Conservation (phyloP, 2,797 vertebrate species). For the Anisognathus igniventris region DNA sequence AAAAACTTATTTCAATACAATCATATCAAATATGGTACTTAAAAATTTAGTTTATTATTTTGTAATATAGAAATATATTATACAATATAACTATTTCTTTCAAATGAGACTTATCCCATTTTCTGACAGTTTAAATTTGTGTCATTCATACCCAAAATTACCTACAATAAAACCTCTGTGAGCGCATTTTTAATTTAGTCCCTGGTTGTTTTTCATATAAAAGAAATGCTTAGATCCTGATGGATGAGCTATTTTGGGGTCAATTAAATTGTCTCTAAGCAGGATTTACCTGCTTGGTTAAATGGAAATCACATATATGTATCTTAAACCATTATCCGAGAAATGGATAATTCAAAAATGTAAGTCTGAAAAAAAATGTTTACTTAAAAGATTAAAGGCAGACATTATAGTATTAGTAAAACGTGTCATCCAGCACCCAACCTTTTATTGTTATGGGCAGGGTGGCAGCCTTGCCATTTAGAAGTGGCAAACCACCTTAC, state of each 20-base stretch:
- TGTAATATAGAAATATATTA: neutral
- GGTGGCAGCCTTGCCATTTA: neutral
- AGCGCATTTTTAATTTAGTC: neutral
- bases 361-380: neutral
- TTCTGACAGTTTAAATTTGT: neutral
- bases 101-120: neutral
- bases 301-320: neutral
- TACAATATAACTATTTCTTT: neutral
- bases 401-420: neutral
- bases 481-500: neutral
- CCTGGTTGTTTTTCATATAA: neutral
- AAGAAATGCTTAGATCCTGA: neutral
- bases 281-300: neutral
- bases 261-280: neutral
- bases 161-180: neutral
- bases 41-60: neutral
- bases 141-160: neutral
- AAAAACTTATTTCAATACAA: neutral
- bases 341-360: neutral
- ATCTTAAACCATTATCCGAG: neutral
- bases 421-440: neutral
- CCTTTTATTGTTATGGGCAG: neutral
- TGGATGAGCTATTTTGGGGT: neutral
- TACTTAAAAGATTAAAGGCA: slow-evolving; percentile 7
- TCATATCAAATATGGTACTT: neutral